Base-by-base conservation (phyloP, 2,888 invertebrate genomes). In the Nysson spinosus region DNA sequence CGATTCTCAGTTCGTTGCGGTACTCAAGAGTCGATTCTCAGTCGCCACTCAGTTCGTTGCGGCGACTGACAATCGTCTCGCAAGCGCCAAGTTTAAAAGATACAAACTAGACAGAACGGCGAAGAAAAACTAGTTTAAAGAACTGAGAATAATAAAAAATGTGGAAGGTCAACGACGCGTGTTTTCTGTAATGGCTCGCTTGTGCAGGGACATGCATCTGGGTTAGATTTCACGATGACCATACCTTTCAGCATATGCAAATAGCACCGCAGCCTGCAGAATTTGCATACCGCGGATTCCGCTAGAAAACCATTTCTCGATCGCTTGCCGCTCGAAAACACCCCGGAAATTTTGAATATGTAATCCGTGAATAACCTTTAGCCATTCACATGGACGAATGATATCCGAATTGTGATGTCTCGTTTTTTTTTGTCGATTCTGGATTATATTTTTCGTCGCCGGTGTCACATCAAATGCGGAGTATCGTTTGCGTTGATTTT, bases 221-320 rank as follows among this genome's bases (percentile, higher is more conserved):
- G 7, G 5, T 37, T 46, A 46, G 44, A 63, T 54, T 43, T 46
- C 57, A 40, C 39, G 39, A 60, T 49, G 46, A 40, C 34, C 68
- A 17, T 52, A 52, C 72, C 69, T 74, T 73, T 78, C 80, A 66
- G 52, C 71, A 52, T 64, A 79, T 79, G 80, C 77, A 80, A 80
- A 80, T 80, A 77, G 51, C 63, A 69, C 58, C 61, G 66, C 44
- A 58, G 17, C 43, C 32, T 40, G 37, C 52, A 58, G 50, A 71
- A 80, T 80, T 80, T 80, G 74, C 81, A 79, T 80, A 76, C 72
- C 79, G 60, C 69, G 72, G 62, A 74, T 72, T 77, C 70, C 67
- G 57, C 58, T 69, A 67, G 69, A 74, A 78, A 80, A 74, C 69
- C 70, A 57, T 72, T 66, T 57, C 69, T 61, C 72, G 73, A 80